Evolutionary conservation across 2,113 vertebrate species (phyloP), one percentile per base, ranked within the genome.

Genomic region (Nycticebus coucang): DNA sequence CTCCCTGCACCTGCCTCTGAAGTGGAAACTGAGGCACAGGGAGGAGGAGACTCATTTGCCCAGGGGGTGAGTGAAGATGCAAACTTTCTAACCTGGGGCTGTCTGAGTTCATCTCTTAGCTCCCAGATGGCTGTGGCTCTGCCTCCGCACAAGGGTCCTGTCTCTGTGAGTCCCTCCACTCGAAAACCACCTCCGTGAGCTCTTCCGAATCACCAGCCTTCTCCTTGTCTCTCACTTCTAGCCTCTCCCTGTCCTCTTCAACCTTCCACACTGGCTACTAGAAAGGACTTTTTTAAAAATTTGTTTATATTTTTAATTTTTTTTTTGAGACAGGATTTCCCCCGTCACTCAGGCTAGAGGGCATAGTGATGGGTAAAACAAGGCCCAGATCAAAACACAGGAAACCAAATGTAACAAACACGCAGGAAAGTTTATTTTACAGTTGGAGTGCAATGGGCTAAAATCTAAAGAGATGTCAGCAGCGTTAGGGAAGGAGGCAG

Each of bases 191-290:
- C 19, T 59, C 78, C 60, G 35, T 28, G 7, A 22, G 13, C 71
- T 72, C 4, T 18, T 24, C 35, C 5, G 14, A 2, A 35, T 14
- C 18, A 37, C 26, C 6, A 26, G 11, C 10, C 71, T 24, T 35
- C 35, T 22, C 2, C 8, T 17, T 10, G 17, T 7, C 35, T 35
- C 28, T 5, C 33, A 18, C 33, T 35, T 62, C 28, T 0, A 1
- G 1, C 77, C 69, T 45, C 0, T 1, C 33, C 22, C 10, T 17
- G 59, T 18, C 13, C 18, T 0, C 30, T n/a, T 57, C n/a, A 2
- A 0, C 17, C 66, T 37, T 62, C 45, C 11, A 33, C 45, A 33
- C 50, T 1, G 1, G 14, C 21, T 59, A n/a, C 33, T 35, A 45
- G 95, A 30, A 89, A 53, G 35, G 2, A 28, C 30, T 66, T 14